Evolutionary conservation across 2,797 vertebrate species (phyloP).

Genomic region (Emys orbicularis): DNA sequence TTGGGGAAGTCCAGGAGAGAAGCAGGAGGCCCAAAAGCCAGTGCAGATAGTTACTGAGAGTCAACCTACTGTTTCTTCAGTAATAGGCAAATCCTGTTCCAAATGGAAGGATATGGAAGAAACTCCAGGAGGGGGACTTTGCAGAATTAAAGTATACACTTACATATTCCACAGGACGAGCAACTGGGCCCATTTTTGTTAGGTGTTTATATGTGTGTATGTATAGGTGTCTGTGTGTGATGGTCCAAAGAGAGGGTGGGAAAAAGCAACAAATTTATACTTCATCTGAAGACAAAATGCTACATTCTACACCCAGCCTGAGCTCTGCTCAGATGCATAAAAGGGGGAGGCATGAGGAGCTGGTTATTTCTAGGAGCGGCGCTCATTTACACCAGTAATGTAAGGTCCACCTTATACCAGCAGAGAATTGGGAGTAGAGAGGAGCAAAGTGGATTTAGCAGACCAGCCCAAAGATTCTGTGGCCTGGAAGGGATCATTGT

Average conservation of each 20-base stretch:
- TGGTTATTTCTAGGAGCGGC: too few relatives aligned
- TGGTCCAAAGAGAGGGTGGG: too few relatives aligned
- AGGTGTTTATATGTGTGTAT: neutral
- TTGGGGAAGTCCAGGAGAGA: neutral
- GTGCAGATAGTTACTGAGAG: fast-evolving
- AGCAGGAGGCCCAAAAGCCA: neutral
- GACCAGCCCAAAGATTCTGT: neutral
- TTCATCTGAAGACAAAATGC: too few relatives aligned
- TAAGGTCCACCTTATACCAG: too few relatives aligned
- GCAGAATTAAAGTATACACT: neutral
- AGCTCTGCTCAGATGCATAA: neutral
- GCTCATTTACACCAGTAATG: too few relatives aligned
- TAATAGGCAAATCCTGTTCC: neutral
- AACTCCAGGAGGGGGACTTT: neutral
- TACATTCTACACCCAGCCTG: fast-evolving
- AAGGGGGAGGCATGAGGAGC: too few relatives aligned
- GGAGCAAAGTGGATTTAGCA: too few relatives aligned
- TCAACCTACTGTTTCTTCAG: neutral
- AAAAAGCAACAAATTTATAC: too few relatives aligned
- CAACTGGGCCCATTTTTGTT: neutral
- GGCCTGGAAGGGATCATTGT: neutral
- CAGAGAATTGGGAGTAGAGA: too few relatives aligned
- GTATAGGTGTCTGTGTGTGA: too few relatives aligned
- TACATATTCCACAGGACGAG: fast-evolving
- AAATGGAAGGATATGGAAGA: neutral